Conservation (phyloP, 1,140 invertebrate species). For the Apis laboriosa region DNA sequence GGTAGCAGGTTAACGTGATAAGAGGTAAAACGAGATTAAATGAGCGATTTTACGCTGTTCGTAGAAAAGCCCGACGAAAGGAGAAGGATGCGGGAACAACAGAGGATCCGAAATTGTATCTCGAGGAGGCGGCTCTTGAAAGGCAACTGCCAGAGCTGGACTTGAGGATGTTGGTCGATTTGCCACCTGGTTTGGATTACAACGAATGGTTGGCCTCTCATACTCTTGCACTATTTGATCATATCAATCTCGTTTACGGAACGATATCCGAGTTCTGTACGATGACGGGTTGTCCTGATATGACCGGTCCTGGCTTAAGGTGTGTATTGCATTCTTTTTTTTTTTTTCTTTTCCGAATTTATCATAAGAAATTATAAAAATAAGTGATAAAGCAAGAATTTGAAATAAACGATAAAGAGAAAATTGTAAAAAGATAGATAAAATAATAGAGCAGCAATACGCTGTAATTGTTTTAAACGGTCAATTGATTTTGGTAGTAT, state of each 20-base stretch:
- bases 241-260: slow-evolving; percentile 98
- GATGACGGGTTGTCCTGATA: slow-evolving; percentile 94
- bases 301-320: slow-evolving; percentile 96
- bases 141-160: slow-evolving; percentile 95
- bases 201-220: slow-evolving; percentile 99
- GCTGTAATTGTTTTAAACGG: not conserved
- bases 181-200: slow-evolving; percentile 96
- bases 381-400: too few relatives aligned
- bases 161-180: slow-evolving; percentile 94
- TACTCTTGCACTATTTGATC: slow-evolving; percentile 98
- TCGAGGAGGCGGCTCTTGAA: slow-evolving; percentile 96
- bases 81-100: slow-evolving; percentile 92
- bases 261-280: slow-evolving; percentile 99
- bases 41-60: slow-evolving; percentile 44
- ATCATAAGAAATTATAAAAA: too few relatives aligned
- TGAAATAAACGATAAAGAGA: too few relatives aligned
- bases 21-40: not conserved
- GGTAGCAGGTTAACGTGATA: not conserved
- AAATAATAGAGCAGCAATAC: not conserved
- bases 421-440: not conserved
- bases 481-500: not conserved
- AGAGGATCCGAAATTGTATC: slow-evolving; percentile 96
- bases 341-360: too few relatives aligned
- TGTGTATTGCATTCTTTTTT: too few relatives aligned
- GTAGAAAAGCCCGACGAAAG: slow-evolving; percentile 97